Evolutionary conservation across 2,113 vertebrate species (phyloP).

Genomic region (Miniopterus natalensis): DNA sequence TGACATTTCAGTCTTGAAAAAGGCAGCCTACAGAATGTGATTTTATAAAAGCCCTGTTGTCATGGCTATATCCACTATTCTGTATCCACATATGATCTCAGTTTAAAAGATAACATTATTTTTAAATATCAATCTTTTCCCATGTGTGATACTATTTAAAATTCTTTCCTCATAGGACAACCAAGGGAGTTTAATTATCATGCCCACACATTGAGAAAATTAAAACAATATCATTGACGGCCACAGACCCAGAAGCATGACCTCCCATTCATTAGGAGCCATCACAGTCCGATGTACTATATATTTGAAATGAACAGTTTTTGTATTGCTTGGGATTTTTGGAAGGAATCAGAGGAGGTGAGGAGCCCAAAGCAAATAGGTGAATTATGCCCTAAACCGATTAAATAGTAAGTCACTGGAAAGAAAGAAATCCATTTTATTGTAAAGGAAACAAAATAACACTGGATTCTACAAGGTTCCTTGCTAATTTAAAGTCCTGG

Average conservation of each 20-base stretch:
- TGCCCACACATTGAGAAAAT: conserved; percentile 64
- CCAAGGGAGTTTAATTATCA: conserved; percentile 66
- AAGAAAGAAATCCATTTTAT: background rate
- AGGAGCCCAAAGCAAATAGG: background rate
- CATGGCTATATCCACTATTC: conserved; percentile 49
- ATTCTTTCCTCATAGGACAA: conserved; percentile 60
- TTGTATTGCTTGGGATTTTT: background rate
- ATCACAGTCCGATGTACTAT: background rate
- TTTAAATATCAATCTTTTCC: conserved; percentile 41
- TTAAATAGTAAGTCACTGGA: background rate
- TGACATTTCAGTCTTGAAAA: conserved; percentile 72
- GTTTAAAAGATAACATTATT: conserved; percentile 50
- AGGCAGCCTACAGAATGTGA: conserved; percentile 68
- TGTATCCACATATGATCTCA: conserved; percentile 57
- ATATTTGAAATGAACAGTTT: background rate
- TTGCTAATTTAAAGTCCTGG: background rate
- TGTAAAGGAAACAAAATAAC: conserved; percentile 25
- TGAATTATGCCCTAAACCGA: background rate
- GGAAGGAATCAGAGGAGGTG: background rate
- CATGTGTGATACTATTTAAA: conserved; percentile 46
- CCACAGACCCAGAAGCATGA: conserved; percentile 52
- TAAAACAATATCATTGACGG: conserved; percentile 52
- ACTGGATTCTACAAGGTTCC: background rate
- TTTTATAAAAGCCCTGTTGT: conserved; percentile 75
- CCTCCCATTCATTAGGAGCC: conserved; percentile 34